Evolutionary conservation across 2,797 vertebrate genomes (phyloP).

Genomic region (Urosaurus nigricauda): DNA sequence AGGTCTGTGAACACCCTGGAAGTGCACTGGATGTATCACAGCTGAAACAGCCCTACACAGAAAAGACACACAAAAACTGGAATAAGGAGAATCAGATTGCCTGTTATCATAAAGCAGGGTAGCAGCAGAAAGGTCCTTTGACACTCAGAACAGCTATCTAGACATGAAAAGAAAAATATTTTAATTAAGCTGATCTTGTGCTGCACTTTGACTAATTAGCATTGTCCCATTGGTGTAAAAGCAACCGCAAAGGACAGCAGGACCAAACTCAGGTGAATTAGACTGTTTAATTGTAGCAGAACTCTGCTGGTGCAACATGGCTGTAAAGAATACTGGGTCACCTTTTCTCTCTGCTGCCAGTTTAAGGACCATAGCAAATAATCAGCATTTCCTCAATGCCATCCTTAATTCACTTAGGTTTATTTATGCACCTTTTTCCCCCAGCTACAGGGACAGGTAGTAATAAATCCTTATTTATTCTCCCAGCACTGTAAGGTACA

Average conservation of each 20-base stretch:
- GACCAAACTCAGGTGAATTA: constrained; percentile 25
- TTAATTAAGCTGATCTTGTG: neutral
- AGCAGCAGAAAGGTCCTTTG: neutral
- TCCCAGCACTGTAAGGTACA: neutral
- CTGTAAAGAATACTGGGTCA: constrained; percentile 38
- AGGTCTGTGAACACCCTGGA: neutral
- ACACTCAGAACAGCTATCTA: neutral
- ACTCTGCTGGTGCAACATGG: constrained; percentile 38
- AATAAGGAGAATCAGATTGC: constrained; percentile 34
- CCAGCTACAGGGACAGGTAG: neutral
- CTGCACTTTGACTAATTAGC: constrained; percentile 25
- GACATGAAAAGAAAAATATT: neutral
- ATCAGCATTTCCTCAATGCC: neutral
- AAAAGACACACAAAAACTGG: neutral
- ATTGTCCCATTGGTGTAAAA: constrained; percentile 4
- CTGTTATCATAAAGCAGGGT: constrained; percentile 16
- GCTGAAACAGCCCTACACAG: neutral
- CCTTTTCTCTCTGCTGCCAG: constrained; percentile 61
- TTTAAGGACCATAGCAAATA: neutral
- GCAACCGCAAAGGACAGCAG: constrained; percentile 7
- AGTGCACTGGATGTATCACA: neutral
- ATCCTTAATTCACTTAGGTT: neutral
- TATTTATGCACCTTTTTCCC: neutral
- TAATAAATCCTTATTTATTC: neutral
- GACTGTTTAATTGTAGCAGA: constrained; percentile 28